phyloP scores from a whole-genome alignment of 1,140 invertebrate species.

The Philotrypesis tridentata region DNA sequence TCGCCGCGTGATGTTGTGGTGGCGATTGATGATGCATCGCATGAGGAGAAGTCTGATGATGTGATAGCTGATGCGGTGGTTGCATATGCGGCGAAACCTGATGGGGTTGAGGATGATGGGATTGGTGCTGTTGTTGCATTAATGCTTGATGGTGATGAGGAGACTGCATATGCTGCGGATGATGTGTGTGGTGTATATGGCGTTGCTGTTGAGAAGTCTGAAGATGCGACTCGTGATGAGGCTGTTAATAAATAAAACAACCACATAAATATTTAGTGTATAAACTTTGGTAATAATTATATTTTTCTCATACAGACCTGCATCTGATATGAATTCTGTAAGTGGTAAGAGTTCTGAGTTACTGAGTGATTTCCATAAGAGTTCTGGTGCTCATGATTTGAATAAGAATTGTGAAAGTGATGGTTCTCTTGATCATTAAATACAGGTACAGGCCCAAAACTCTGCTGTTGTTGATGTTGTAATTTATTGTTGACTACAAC shows the following conservation, averaged over 20 bases:
- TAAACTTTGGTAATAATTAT: not conserved
- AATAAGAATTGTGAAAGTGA: slow-evolving; percentile 64
- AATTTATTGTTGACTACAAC: slow-evolving; percentile 67
- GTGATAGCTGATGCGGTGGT: slow-evolving; percentile 50
- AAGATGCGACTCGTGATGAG: slow-evolving; percentile 58
- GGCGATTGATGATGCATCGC: slow-evolving; percentile 47
- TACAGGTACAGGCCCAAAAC: slow-evolving; percentile 52
- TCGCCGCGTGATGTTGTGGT: slow-evolving; percentile 35
- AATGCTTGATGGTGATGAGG: slow-evolving; percentile 30
- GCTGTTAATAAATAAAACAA: slow-evolving; percentile 50
- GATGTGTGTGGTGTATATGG: slow-evolving; percentile 50
- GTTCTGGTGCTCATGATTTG: slow-evolving; percentile 67
- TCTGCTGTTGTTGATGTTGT: slow-evolving; percentile 57
- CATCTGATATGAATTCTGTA: slow-evolving; percentile 58
- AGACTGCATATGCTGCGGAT: slow-evolving; percentile 54
- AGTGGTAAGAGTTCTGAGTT: slow-evolving; percentile 64
- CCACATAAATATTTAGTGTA: not conserved
- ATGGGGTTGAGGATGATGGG: slow-evolving; percentile 28
- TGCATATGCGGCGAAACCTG: slow-evolving; percentile 45
- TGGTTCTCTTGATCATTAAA: slow-evolving; percentile 69
- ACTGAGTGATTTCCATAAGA: slow-evolving; percentile 55
- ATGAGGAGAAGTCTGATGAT: slow-evolving; percentile 56
- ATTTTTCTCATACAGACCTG: slow-evolving; percentile 52
- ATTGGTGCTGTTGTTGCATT: slow-evolving; percentile 26
- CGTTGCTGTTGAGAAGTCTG: slow-evolving; percentile 54